Percentiles rank a stretch among this genome's conserved stretches.
These are phyloP conservation scores for Sebastes iracundus DNA, from an alignment of 2,797 vertebrate species.

Conservation along the genomic window DNA sequence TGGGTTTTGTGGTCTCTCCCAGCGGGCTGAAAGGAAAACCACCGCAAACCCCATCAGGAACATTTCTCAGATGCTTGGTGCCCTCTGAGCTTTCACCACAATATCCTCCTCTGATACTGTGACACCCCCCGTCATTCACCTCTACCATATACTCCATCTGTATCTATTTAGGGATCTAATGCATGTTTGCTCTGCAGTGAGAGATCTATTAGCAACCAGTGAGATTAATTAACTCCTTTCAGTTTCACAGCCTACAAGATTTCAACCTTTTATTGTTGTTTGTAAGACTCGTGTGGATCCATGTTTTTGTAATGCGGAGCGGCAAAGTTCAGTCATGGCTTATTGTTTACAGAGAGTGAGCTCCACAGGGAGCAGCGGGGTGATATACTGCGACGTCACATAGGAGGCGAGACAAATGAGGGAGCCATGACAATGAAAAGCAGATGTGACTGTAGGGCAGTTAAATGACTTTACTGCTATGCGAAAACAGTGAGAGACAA, in stretches of 20 bases:
- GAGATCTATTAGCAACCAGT: constrained; percentile 24
- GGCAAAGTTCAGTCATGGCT: constrained; percentile 52
- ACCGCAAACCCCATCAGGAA: constrained; percentile 17
- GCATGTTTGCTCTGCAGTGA: constrained; percentile 29
- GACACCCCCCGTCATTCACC: constrained; percentile 36
- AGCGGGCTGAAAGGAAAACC: constrained; percentile 18
- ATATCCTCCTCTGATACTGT: constrained; percentile 33
- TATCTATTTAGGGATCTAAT: constrained; percentile 51
- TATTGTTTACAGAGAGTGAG: constrained; percentile 50
- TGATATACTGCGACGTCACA: constrained; percentile 58
- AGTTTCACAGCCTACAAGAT: constrained; percentile 26
- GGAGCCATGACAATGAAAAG: constrained; percentile 74
- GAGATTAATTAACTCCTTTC: constrained; percentile 38
- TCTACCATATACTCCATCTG: constrained; percentile 44
- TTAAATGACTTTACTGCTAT: constrained; percentile 62
- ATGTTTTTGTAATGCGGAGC: constrained; percentile 49
- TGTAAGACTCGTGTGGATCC: constrained; percentile 35
- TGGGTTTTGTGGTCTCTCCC: constrained; percentile 22
- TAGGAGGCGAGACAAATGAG: constrained; percentile 65
- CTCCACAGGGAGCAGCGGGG: constrained; percentile 35
- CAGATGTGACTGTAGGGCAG: constrained; percentile 73
- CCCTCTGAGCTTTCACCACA: constrained; percentile 23
- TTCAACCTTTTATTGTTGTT: constrained; percentile 42
- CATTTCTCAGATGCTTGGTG: constrained; percentile 28
- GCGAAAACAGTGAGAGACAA: constrained; percentile 49